A percentile compares a stretch with the other conserved stretches of the same genome.
phyloP scores from a whole-genome alignment of 1,140 invertebrate species.

The Drosophila parvula region DNA sequence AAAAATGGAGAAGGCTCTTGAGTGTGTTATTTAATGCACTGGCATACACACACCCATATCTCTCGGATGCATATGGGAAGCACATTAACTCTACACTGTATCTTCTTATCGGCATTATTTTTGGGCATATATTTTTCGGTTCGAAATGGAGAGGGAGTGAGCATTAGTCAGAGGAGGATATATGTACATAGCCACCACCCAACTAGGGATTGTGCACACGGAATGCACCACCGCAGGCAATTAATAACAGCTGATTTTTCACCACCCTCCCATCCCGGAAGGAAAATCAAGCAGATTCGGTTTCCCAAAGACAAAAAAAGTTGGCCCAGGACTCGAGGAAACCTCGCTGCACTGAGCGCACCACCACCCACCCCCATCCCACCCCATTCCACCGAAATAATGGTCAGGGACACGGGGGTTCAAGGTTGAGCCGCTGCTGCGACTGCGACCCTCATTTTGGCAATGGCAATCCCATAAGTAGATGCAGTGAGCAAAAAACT shows the following conservation, averaged over 20 bases:
- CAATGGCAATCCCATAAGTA: constrained; percentile 43
- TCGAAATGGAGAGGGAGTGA: not conserved
- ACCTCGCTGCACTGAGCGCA: constrained; percentile 9
- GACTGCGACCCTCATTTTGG: constrained; percentile 42
- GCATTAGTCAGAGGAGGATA: constrained; percentile 9
- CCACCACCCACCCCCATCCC: constrained; percentile 11
- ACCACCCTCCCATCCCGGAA: constrained; percentile 1
- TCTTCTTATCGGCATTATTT: constrained; percentile 30
- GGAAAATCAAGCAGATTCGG: not conserved
- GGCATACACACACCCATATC: constrained; percentile 19
- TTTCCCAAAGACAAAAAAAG: constrained; percentile 15
- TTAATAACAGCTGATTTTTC: constrained; percentile 38
- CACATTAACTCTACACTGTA: constrained; percentile 22
- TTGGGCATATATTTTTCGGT: constrained; percentile 7
- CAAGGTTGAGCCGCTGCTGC: constrained; percentile 39
- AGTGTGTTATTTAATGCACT: constrained; percentile 28
- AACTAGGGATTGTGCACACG: not conserved
- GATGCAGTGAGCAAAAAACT: constrained; percentile 20
- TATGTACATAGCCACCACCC: not conserved
- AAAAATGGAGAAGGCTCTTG: constrained; percentile 18
- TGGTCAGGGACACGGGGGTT: constrained; percentile 27
- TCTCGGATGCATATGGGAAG: constrained; percentile 18
- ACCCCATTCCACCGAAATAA: no score
- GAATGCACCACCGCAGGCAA: constrained; percentile 21
- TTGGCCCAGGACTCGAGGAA: constrained; percentile 30